Evolutionary conservation across 2,113 vertebrate species (phyloP).

Genomic region (Rhipidura dahli): DNA sequence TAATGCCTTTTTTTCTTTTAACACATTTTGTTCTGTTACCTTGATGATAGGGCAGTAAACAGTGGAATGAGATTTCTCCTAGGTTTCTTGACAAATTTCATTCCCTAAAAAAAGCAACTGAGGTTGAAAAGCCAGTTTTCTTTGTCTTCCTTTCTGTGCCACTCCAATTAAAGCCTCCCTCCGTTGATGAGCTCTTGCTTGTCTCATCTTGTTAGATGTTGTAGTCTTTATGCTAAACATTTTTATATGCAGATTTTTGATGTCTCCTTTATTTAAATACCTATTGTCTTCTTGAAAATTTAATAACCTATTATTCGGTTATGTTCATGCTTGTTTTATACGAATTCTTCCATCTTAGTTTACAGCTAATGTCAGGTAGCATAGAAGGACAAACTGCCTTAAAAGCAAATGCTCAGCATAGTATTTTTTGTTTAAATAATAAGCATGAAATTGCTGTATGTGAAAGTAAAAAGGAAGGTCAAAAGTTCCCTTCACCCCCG

Average conservation of each 20-base stretch:
- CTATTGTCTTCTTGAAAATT: not conserved
- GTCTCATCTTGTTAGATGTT: conserved; percentile 38
- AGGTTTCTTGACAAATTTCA: not conserved
- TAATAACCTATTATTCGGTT: not conserved
- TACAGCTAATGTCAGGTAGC: not conserved
- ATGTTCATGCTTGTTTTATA: not conserved
- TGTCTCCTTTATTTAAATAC: conserved; percentile 19
- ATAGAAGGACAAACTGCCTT: not conserved
- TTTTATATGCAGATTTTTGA: conserved; percentile 25
- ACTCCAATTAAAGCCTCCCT: conserved; percentile 31
- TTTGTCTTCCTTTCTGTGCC: conserved; percentile 27
- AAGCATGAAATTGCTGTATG: not conserved
- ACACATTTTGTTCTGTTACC: not conserved
- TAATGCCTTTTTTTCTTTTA: conserved; percentile 11
- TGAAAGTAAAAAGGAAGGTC: not conserved
- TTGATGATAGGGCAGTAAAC: conserved; percentile 33
- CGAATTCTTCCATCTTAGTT: not conserved
- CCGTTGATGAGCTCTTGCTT: conserved; percentile 30
- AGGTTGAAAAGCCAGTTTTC: conserved; percentile 11
- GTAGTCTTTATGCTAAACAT: not conserved
- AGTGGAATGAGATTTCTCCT: not conserved
- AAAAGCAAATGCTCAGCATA: not conserved
- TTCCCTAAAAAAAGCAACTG: not conserved
- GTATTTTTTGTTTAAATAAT: not conserved
- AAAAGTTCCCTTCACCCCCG: not conserved